Evolutionary conservation across 2,797 vertebrate genomes (phyloP).

Genomic region (Scolopax bukidnonensis): DNA sequence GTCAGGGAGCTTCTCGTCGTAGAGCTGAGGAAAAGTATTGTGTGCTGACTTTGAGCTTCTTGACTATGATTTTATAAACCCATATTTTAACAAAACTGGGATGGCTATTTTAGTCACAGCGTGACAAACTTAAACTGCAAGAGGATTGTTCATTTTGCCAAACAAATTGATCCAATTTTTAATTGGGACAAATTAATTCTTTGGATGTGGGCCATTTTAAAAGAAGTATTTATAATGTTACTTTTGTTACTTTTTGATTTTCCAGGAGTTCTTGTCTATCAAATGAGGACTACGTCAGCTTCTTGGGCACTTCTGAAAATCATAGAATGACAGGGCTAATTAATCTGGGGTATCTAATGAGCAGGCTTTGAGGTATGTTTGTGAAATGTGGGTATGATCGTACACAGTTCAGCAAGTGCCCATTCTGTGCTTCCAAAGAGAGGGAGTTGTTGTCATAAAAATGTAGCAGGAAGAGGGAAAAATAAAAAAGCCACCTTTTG

Average conservation of each 20-base stretch:
- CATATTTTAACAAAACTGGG: background rate
- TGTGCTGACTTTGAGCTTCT: background rate
- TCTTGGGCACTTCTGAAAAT: background rate
- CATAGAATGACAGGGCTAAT: background rate
- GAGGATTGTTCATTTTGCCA: background rate
- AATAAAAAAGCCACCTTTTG: fast-evolving
- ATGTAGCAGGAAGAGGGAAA: background rate
- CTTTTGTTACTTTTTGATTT: background rate
- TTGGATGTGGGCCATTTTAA: fast-evolving
- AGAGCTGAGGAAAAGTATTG: fast-evolving
- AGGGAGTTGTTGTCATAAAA: background rate
- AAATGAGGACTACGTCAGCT: fast-evolving
- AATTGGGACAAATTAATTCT: background rate
- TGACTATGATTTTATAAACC: background rate
- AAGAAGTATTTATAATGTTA: background rate
- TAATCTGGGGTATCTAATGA: background rate
- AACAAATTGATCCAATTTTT: background rate
- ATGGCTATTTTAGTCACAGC: background rate
- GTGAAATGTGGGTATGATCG: too few species aligned
- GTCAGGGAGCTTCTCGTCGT: background rate
- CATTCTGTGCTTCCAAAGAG: background rate
- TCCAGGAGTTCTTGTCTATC: background rate
- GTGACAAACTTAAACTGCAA: background rate
- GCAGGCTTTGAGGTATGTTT: background rate
- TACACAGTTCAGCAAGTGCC: background rate